Evolutionary conservation across 1,140 invertebrate species (phyloP).

Genomic region (Drosophila watanabei): DNA sequence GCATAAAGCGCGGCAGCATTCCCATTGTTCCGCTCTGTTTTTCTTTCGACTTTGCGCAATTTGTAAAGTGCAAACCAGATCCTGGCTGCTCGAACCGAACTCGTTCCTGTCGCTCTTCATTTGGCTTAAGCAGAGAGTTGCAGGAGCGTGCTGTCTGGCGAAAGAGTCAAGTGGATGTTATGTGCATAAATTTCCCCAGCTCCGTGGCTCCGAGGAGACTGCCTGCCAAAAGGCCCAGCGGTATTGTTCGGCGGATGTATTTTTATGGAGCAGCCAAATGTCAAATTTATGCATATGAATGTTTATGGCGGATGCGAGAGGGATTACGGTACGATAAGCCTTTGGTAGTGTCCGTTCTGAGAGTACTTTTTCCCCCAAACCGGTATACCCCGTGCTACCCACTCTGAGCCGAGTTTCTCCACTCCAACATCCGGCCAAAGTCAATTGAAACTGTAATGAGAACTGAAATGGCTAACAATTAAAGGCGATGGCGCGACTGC

Average conservation of each 20-base stretch:
- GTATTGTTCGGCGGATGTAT: constrained; percentile 19
- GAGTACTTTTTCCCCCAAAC: background rate
- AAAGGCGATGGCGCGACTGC: constrained; percentile 68
- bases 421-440: constrained; percentile 52
- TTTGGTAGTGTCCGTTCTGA: background rate
- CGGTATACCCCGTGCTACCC: constrained; percentile 14
- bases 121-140: constrained; percentile 36
- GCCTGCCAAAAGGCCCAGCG: constrained; percentile 44
- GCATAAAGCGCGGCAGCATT: constrained; percentile 66
- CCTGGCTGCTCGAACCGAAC: background rate
- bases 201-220: constrained; percentile 16
- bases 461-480: constrained; percentile 82
- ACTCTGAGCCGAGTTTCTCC: constrained; percentile 5
- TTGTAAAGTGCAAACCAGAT: constrained; percentile 70
- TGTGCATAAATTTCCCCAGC: constrained; percentile 49
- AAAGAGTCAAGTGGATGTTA: constrained; percentile 45
- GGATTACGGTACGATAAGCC: constrained; percentile 29
- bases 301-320: constrained; percentile 41
- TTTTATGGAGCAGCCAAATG: constrained; percentile 55
- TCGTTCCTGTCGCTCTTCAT: constrained; percentile 48
- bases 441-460: constrained; percentile 80
- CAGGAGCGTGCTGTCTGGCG: constrained; percentile 19
- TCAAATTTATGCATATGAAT: constrained; percentile 62
- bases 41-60: constrained; percentile 49
- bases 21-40: constrained; percentile 47